Evolutionary conservation across 2,113 vertebrate species (phyloP).

Genomic region (Eidolon helvum): DNA sequence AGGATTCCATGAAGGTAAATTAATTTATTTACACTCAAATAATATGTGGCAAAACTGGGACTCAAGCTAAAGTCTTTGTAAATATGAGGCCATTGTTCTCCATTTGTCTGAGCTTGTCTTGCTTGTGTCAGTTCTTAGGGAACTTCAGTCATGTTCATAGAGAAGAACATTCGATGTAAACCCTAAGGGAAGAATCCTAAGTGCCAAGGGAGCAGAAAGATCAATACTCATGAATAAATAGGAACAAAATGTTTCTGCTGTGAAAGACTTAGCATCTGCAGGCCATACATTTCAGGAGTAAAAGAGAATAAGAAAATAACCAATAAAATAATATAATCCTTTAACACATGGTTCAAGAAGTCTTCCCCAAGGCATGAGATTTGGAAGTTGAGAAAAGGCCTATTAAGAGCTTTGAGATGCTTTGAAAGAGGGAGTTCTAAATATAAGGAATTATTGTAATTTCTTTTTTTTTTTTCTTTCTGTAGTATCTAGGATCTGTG

Average conservation of each 20-base stretch:
- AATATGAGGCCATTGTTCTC: neutral
- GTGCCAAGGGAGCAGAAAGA: neutral
- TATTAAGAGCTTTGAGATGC: neutral
- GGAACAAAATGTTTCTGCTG: neutral
- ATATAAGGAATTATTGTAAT: neutral
- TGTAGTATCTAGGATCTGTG: neutral
- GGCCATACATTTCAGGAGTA: neutral
- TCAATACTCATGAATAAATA: neutral
- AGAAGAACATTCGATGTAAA: neutral
- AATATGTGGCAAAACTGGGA: neutral
- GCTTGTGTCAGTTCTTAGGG: neutral
- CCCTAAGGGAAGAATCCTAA: neutral
- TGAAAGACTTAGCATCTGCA: neutral
- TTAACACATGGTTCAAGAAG: neutral
- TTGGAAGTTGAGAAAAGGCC: neutral
- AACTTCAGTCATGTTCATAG: neutral
- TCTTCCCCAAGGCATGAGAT: neutral
- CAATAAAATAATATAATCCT: neutral
- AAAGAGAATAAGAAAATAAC: neutral
- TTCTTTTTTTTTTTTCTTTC: neutral
- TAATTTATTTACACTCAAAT: neutral
- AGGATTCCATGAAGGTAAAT: neutral
- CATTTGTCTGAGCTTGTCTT: neutral
- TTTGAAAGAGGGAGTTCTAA: neutral
- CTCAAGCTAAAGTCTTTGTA: neutral